These are phyloP conservation scores for Lasioglossum figueresi DNA, from an alignment of 2,888 invertebrate species.

Conservation along the genomic window DNA sequence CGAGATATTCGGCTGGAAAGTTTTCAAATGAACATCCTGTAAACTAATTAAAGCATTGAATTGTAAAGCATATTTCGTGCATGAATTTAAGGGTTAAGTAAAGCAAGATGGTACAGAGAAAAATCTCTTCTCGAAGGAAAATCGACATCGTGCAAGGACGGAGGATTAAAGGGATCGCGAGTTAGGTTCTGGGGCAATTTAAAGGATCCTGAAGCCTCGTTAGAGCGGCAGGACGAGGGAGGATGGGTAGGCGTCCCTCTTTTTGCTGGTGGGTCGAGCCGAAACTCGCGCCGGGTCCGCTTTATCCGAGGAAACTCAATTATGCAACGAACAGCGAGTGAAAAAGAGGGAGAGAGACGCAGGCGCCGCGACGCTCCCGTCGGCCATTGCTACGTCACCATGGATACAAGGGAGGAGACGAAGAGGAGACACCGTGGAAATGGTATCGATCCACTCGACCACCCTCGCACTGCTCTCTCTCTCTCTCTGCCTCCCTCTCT, in stretches of 20 bases:
- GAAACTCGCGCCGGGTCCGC: conserved; percentile 45
- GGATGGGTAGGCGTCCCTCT: conserved; percentile 35
- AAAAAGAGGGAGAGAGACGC: conserved; percentile 67
- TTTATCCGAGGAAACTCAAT: conserved; percentile 67
- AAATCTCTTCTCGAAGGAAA: not conserved
- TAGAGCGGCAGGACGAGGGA: not conserved
- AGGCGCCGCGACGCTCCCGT: conserved; percentile 73
- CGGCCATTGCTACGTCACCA: conserved; percentile 80
- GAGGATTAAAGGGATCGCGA: not conserved
- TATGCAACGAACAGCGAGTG: conserved; percentile 43
- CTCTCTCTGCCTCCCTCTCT: not conserved
- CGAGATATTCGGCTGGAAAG: no score
- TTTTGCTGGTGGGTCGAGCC: conserved; percentile 44
- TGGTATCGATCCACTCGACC: conserved; percentile 72
- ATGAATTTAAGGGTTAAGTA: no score
- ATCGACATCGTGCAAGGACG: not conserved
- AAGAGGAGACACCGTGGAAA: conserved; percentile 66
- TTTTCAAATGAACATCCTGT: no score
- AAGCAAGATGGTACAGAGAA: not conserved
- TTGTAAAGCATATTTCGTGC: no score
- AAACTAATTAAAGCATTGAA: no score
- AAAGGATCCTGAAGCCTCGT: conserved; percentile 34
- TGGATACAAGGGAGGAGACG: conserved; percentile 79
- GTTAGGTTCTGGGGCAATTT: conserved; percentile 13
- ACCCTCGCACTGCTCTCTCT: conserved; percentile 21